These are phyloP conservation scores for Ctenicera cuprea DNA, from an alignment of 2,888 invertebrate genomes.

Conservation along the genomic window DNA sequence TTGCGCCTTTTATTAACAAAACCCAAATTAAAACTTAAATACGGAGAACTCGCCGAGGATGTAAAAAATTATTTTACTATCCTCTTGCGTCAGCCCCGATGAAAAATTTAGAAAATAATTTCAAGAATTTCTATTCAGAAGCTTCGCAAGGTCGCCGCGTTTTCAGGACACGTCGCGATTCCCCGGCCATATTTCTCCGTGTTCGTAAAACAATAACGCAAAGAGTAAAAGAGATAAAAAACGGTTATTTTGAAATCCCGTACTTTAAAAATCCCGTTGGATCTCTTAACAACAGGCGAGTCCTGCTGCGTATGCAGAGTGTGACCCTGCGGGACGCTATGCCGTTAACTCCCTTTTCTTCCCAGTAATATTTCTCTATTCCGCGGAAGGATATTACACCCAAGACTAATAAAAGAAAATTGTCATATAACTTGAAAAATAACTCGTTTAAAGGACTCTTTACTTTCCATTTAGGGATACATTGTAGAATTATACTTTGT, in stretches of 20 bases:
- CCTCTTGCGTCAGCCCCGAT: not conserved
- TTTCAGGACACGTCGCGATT: slow-evolving; percentile 35
- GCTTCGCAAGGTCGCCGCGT: slow-evolving; percentile 2
- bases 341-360: slow-evolving; percentile 51
- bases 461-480: slow-evolving; percentile 44
- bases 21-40: slow-evolving; percentile 41
- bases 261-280: slow-evolving; percentile 48
- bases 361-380: slow-evolving; percentile 50
- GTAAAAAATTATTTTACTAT: slow-evolving; percentile 37
- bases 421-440: slow-evolving; percentile 52
- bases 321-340: slow-evolving; percentile 52
- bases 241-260: slow-evolving; percentile 47
- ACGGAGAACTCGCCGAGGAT: slow-evolving; percentile 24
- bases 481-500: slow-evolving; percentile 21
- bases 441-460: slow-evolving; percentile 48
- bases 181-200: slow-evolving; percentile 30
- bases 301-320: slow-evolving; percentile 55
- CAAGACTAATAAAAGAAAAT: slow-evolving; percentile 54
- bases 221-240: slow-evolving; percentile 46
- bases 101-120: slow-evolving; percentile 24
- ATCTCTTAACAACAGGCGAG: slow-evolving; percentile 47
- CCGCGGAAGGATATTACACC: slow-evolving; percentile 50
- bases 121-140: slow-evolving; percentile 17
- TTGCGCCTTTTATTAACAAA: slow-evolving; percentile 39
- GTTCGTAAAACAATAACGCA: slow-evolving; percentile 48